Conservation (phyloP, 53 echinoderm and acorn worm genomes). For the Patiria pectinifera region DNA sequence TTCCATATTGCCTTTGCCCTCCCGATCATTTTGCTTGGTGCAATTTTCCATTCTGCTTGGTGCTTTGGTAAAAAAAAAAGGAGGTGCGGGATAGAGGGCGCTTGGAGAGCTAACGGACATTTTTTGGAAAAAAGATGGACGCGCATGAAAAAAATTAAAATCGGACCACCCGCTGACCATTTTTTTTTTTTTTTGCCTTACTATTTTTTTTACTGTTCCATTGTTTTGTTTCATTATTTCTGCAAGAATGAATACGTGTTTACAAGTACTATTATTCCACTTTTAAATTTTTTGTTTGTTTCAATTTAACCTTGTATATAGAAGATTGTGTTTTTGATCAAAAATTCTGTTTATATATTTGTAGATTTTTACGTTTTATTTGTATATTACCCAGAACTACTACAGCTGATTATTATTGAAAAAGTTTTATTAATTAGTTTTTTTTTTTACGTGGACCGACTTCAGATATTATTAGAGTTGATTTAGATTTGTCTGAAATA, state of each 20-base stretch:
- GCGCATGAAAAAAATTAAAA: too few species aligned
- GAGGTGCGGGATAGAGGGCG: too few species aligned
- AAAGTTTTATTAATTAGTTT: background rate
- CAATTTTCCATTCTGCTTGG: too few species aligned
- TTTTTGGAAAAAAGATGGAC: too few species aligned
- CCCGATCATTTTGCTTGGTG: too few species aligned
- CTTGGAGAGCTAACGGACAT: too few species aligned
- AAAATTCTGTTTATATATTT: conserved; percentile 1
- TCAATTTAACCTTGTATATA: background rate
- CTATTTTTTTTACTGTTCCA: background rate
- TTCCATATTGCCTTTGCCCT: too few species aligned
- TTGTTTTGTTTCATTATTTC: background rate
- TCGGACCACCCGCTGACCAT: too few species aligned
- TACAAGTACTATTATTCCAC: background rate
- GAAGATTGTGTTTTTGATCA: background rate
- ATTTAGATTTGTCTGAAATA: conserved; percentile 3
- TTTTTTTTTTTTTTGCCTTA: too few species aligned
- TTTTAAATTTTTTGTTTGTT: background rate
- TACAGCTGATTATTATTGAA: background rate
- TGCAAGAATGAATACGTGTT: background rate
- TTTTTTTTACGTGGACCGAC: background rate
- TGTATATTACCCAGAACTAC: conserved; percentile 48
- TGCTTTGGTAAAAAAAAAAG: too few species aligned
- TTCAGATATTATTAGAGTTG: background rate
- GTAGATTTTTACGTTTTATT: background rate